Conservation (phyloP, 2,113 vertebrate species). For the Oreochromis tanganicae region DNA sequence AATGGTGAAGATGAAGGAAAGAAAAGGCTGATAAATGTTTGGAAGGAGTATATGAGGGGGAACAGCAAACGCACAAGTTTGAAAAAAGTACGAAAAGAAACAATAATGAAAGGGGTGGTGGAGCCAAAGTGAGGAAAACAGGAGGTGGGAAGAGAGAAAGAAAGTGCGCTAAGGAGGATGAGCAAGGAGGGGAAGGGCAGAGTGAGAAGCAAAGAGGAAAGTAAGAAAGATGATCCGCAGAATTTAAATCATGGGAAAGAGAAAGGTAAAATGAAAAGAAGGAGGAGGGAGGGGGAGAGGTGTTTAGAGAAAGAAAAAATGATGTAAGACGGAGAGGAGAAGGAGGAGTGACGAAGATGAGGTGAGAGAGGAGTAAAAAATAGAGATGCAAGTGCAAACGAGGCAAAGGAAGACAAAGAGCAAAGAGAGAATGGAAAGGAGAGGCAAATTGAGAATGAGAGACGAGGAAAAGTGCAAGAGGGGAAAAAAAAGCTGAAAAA, state of each 20-base stretch:
- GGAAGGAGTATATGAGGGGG: not conserved
- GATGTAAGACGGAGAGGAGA: constrained; percentile 26
- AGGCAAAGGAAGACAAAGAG: constrained; percentile 13
- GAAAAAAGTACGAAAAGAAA: not conserved
- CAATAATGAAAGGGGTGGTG: not conserved
- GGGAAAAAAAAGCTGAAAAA: not conserved
- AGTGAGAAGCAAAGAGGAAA: not conserved
- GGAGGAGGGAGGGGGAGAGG: not conserved
- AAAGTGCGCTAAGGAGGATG: not conserved
- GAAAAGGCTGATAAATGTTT: not conserved
- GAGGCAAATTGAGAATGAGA: constrained; percentile 40
- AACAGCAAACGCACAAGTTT: not conserved
- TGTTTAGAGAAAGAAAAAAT: constrained; percentile 14
- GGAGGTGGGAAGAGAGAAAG: not conserved
- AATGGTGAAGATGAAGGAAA: not conserved
- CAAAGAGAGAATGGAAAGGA: not conserved
- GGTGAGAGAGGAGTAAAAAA: constrained; percentile 19
- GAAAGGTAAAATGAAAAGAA: constrained; percentile 13
- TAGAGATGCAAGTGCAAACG: constrained; percentile 10
- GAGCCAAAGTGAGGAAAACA: not conserved
- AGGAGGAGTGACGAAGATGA: constrained; percentile 13
- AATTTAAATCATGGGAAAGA: constrained; percentile 27
- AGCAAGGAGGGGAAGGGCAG: not conserved
- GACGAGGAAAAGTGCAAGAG: not conserved
- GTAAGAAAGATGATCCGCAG: constrained; percentile 1